Evolutionary conservation across 1,140 invertebrate species (phyloP).

Genomic region (Pseudoatta argentina): DNA sequence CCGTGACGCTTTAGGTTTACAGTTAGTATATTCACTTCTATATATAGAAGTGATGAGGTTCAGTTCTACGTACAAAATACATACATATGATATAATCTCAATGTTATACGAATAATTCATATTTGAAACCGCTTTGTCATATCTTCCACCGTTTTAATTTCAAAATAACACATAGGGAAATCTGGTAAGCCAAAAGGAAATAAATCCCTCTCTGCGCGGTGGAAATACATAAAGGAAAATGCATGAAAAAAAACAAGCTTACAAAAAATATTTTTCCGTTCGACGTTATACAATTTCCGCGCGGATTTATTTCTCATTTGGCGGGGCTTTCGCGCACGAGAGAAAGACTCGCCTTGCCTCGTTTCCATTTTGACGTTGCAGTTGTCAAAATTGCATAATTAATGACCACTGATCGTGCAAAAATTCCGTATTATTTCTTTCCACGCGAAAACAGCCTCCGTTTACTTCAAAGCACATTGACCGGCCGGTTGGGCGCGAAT

Average conservation of each 20-base stretch:
- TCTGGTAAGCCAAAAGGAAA: background rate
- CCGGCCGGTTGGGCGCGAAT: background rate
- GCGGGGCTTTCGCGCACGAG: background rate
- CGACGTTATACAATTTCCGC: constrained; percentile 21
- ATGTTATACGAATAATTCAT: constrained; percentile 36
- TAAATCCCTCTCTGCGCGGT: background rate
- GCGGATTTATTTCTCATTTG: constrained; percentile 56
- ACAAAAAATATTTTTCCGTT: constrained; percentile 48
- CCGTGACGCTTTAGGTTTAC: constrained; percentile 20
- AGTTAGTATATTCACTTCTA: constrained; percentile 34
- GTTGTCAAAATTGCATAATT: constrained; percentile 55
- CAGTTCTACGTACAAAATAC: background rate
- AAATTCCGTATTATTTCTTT: constrained; percentile 13
- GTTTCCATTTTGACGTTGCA: constrained; percentile 5
- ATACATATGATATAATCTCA: background rate
- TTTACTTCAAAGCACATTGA: constrained; percentile 19
- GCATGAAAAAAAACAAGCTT: constrained; percentile 22
- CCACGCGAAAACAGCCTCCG: background rate
- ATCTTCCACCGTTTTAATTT: constrained; percentile 20
- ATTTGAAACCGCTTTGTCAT: background rate
- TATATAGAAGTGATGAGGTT: background rate
- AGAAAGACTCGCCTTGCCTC: background rate
- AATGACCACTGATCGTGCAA: constrained; percentile 38
- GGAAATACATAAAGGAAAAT: constrained; percentile 13
- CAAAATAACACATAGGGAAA: background rate